phyloP scores from a whole-genome alignment of 1,140 invertebrate genomes.

The Nilaparvata lugens region DNA sequence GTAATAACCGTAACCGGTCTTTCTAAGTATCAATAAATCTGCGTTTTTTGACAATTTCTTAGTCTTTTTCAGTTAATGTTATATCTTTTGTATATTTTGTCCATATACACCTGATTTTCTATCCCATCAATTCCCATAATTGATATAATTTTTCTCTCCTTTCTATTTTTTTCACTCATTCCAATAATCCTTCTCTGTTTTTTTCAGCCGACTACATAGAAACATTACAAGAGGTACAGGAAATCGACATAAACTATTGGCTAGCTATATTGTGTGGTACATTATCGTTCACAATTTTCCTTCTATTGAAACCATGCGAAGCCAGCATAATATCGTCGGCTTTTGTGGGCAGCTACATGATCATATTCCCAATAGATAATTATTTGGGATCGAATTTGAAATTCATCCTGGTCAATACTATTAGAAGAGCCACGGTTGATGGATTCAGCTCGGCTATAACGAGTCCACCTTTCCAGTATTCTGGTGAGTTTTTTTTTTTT shows the following conservation, averaged over 20 bases:
- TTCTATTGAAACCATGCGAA: constrained; percentile 41
- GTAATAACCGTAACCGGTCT: no score
- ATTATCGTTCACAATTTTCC: constrained; percentile 40
- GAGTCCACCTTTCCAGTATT: constrained; percentile 47
- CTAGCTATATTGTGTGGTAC: constrained; percentile 41
- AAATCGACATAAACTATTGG: constrained; percentile 51
- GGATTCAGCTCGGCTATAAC: constrained; percentile 49
- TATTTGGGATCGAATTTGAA: constrained; percentile 53
- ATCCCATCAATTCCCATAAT: no score
- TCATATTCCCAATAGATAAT: constrained; percentile 51
- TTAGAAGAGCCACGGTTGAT: constrained; percentile 46
- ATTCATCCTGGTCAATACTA: constrained; percentile 57
- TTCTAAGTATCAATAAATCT: no score
- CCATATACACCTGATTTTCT: no score
- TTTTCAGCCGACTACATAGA: constrained; percentile 11
- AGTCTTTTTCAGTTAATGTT: no score
- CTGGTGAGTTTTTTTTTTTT: constrained; percentile 38
- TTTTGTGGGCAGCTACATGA: constrained; percentile 51
- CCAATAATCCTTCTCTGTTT: constrained; percentile 11
- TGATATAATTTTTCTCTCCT: no score
- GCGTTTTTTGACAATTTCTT: no score
- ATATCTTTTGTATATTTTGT: no score
- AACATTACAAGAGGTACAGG: constrained; percentile 14
- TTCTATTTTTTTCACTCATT: background rate
- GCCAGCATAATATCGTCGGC: constrained; percentile 52